These are phyloP conservation scores for Aphidius colemani DNA, from an alignment of 2,888 invertebrate genomes.

Conservation along the genomic window DNA sequence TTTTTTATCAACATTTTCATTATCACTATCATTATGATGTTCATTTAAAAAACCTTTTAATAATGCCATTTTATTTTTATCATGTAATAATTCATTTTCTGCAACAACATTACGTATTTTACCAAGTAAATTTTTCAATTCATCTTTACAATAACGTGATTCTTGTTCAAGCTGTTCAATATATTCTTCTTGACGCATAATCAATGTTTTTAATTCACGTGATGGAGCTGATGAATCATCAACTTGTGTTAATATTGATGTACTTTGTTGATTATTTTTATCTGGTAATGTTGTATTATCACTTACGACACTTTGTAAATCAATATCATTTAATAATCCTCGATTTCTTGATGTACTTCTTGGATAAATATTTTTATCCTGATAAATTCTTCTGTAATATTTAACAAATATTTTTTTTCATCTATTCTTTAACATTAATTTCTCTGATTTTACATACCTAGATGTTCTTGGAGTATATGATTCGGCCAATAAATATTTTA, in stretches of 20 bases:
- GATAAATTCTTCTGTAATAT: conserved; percentile 33
- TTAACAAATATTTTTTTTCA: too few relatives aligned
- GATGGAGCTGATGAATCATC: conserved; percentile 44
- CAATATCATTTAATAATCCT: conserved; percentile 64
- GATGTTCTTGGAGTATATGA: conserved; percentile 68
- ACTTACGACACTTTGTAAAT: conserved; percentile 62
- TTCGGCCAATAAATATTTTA: conserved; percentile 77
- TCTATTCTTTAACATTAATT: too few relatives aligned
- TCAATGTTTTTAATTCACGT: conserved; percentile 78
- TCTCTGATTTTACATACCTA: conserved; percentile 35
- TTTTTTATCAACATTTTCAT: too few relatives aligned
- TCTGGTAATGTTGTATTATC: conserved; percentile 45
- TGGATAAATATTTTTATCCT: conserved; percentile 35
- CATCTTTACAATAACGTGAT: conserved; percentile 82
- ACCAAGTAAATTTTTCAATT: conserved; percentile 74
- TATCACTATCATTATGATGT: conserved; percentile 39
- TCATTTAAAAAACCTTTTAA: conserved; percentile 67
- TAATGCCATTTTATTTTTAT: conserved; percentile 74
- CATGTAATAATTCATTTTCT: conserved; percentile 81
- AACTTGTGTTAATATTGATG: conserved; percentile 34
- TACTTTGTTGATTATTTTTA: conserved; percentile 34
- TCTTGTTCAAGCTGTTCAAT: conserved; percentile 85
- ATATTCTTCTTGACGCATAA: conserved; percentile 85
- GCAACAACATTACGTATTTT: conserved; percentile 84
- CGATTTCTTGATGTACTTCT: conserved; percentile 50